Conservation (phyloP, 2,113 vertebrate genomes). For the Lanius collurio region DNA sequence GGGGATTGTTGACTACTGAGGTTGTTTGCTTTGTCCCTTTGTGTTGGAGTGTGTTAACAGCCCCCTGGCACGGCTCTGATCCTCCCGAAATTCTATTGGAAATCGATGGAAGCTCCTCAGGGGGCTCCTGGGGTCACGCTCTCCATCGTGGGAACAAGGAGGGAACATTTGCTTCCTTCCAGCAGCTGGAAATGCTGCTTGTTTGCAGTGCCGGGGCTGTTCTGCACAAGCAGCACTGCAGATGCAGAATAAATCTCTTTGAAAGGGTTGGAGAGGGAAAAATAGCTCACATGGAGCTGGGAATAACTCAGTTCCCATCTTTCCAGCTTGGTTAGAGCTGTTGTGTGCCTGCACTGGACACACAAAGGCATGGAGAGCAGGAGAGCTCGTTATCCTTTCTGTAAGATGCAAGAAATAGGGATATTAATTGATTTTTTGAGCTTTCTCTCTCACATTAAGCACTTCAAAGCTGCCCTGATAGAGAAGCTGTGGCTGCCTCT, state of each 20-base stretch:
- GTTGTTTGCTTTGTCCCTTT: background rate
- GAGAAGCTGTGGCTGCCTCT: background rate
- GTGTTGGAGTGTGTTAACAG: background rate
- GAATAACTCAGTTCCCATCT: background rate
- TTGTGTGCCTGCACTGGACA: accelerated
- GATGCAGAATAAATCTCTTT: background rate
- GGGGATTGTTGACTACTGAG: background rate
- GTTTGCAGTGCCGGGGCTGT: background rate
- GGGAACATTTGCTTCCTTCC: background rate
- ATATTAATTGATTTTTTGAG: background rate
- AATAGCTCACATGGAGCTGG: background rate
- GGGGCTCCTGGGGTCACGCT: background rate
- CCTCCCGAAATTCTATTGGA: background rate
- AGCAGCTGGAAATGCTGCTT: background rate
- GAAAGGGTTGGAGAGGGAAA: background rate
- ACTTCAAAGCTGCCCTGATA: background rate
- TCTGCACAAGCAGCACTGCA: background rate
- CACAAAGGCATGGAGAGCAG: accelerated
- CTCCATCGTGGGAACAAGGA: background rate
- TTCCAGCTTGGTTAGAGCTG: background rate
- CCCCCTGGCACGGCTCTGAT: background rate
- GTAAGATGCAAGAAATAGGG: accelerated
- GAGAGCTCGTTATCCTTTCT: background rate
- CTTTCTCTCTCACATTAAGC: background rate
- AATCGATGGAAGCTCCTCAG: background rate